Evolutionary conservation across 2,888 invertebrate species (phyloP), one percentile per base, ranked within the genome.

Genomic region (Galeopsomyia nigrocyanea): DNA sequence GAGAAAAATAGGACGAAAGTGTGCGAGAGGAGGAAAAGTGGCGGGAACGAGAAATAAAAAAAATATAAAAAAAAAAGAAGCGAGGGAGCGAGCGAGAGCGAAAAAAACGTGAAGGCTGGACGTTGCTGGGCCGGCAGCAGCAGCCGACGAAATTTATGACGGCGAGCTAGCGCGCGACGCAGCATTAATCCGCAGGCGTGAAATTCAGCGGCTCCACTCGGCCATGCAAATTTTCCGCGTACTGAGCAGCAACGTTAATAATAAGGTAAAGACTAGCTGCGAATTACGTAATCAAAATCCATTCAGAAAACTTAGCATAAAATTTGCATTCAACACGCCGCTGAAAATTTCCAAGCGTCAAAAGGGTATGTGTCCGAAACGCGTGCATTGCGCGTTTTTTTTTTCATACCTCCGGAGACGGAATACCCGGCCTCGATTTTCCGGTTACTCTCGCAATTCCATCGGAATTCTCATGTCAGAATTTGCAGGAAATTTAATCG

Each of bases 141-240:
- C 26, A 5, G 19, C 56, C 14, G 56, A 14, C 14, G 5, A 22
- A 21, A 56, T 56, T 56, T 21, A 21, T 56, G 19, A 17, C 56
- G 56, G 22, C 56, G 56, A 17, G 17, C 26, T 5, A 26, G 26
- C 26, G 26, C 26, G 26, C 5, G 2, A n/a, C n/a, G 51, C 21
- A 5, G 7, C 10, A 39, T 39, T 39, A 1, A 39, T 39, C 39
- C 19, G 22, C 13, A 21, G 22, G 56, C 56, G 56, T 56, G 22
- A 56, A 56, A 56, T 56, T 21, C 56, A 22, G 39, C 21, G 51
- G 22, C 21, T 26, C 46, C 26, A 46, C 62, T 62, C 47, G 51
- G n/a, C 56, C 49, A 55, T 68, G 58, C 56, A 50, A 51, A 60
- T 62, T 64, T 55, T 53, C 50, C 64, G 46, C 57, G 19, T 22